Conservation (phyloP, 2,797 vertebrate genomes). For the Darevskia nairensis region DNA sequence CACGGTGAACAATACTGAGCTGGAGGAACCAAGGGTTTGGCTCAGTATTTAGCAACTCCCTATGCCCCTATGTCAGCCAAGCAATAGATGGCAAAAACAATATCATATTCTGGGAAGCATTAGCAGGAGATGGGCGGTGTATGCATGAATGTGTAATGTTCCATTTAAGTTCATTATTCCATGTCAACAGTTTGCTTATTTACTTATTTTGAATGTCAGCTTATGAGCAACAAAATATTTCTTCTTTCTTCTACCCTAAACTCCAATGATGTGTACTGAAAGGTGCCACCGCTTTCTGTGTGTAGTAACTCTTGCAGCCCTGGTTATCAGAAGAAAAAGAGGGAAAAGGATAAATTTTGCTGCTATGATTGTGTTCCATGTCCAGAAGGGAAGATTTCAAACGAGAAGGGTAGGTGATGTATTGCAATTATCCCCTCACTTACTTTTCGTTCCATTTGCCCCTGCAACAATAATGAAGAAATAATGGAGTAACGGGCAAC, state of each 20-base stretch:
- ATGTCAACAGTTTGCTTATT: background rate
- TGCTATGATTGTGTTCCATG: background rate
- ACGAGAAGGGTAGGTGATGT: background rate
- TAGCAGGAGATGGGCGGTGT: no score
- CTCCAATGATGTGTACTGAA: no score
- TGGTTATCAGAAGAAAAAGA: background rate
- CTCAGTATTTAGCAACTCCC: no score
- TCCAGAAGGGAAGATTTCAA: background rate
- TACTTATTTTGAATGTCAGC: background rate
- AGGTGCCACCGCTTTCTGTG: background rate
- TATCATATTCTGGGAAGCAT: background rate
- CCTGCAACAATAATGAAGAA: no score
- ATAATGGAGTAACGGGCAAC: no score
- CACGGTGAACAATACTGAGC: no score
- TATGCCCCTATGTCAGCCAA: no score
- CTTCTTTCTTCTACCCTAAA: background rate
- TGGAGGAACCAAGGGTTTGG: no score
- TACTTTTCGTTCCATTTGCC: no score
- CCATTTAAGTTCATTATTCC: background rate
- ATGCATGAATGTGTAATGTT: no score
- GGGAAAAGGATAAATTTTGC: background rate
- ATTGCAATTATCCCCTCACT: background rate
- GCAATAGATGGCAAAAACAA: background rate
- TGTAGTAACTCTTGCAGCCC: background rate
- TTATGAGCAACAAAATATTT: background rate